These are phyloP conservation scores for Fratercula arctica DNA, from an alignment of 2,797 vertebrate species.

Conservation along the genomic window DNA sequence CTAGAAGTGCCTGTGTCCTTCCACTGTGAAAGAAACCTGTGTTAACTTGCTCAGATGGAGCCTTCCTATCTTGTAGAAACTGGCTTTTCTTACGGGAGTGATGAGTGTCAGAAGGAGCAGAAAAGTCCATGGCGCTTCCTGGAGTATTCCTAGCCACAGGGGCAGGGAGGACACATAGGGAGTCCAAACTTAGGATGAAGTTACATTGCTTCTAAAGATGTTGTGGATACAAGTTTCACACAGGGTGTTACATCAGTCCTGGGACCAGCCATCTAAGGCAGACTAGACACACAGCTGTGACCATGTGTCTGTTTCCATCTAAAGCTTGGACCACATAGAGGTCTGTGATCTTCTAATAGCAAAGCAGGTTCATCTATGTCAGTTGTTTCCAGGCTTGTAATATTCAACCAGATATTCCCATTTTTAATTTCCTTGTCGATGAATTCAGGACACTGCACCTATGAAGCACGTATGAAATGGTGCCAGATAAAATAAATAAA, in stretches of 20 bases:
- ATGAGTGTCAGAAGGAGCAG: background rate
- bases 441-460: background rate
- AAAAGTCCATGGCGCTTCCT: background rate
- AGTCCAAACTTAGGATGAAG: background rate
- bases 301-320: fast-evolving
- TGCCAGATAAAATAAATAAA: background rate
- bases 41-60: background rate
- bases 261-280: background rate
- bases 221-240: background rate
- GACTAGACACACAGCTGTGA: background rate
- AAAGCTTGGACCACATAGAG: background rate
- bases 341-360: background rate
- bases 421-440: background rate
- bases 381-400: background rate
- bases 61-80: background rate
- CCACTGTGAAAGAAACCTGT: background rate
- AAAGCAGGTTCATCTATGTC: background rate
- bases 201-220: background rate
- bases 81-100: background rate
- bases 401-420: background rate
- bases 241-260: background rate
- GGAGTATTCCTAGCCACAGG: background rate
- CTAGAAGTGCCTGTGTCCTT: background rate
- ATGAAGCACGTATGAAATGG: background rate
- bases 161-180: background rate